These are phyloP conservation scores for Boleophthalmus pectinirostris DNA, from an alignment of 2,113 vertebrate species.

Conservation along the genomic window DNA sequence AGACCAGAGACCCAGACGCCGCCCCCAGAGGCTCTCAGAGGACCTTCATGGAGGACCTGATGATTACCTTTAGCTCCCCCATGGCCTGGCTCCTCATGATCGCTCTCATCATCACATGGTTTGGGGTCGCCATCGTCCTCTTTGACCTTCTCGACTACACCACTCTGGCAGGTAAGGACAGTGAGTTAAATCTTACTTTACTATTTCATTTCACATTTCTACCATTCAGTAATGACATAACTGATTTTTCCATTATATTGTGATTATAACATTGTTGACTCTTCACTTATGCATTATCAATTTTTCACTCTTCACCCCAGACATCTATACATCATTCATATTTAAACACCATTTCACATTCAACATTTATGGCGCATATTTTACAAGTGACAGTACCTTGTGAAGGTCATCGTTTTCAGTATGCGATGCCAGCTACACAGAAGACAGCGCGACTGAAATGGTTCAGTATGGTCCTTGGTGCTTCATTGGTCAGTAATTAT, in stretches of 20 bases:
- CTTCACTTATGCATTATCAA: slow-evolving; percentile 23
- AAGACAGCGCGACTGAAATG: not conserved
- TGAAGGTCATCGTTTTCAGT: slow-evolving; percentile 31
- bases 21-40: slow-evolving; percentile 34
- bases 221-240: slow-evolving; percentile 3
- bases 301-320: slow-evolving; percentile 31
- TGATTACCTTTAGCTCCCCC: slow-evolving; percentile 66
- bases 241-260: slow-evolving; percentile 19
- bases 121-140: slow-evolving; percentile 65
- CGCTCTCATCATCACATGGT: slow-evolving; percentile 70
- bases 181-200: not conserved
- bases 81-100: slow-evolving; percentile 72
- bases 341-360: slow-evolving; percentile 23
- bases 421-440: not conserved
- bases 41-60: slow-evolving; percentile 61
- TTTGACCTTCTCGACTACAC: slow-evolving; percentile 69
- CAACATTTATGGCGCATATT: slow-evolving; percentile 63
- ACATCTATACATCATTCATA: slow-evolving; percentile 45
- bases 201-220: not conserved
- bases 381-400: slow-evolving; percentile 54
- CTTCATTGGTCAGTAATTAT: not conserved
- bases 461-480: not conserved
- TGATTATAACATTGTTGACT: slow-evolving; percentile 20
- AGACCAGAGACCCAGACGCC: slow-evolving; percentile 19
- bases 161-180: slow-evolving; percentile 61